Base-by-base conservation (phyloP, 2,797 vertebrate species). In the Enteromius fasciolatus region DNA sequence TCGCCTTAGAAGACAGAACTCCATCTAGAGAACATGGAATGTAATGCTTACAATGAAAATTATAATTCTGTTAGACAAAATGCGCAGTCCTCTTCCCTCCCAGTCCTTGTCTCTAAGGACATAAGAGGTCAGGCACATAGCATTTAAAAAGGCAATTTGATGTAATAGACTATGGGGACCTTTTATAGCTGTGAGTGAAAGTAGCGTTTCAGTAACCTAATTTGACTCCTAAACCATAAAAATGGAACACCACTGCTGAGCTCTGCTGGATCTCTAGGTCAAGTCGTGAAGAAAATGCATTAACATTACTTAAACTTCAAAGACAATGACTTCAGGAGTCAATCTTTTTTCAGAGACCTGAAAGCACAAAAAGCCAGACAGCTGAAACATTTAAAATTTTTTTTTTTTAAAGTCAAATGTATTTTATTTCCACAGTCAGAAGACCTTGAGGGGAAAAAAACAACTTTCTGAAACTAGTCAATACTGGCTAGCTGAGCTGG, bases 181-280 rank as follows among this genome's bases (percentile, higher is more conserved):
- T 57, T 87, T 87, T 81, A 87, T 83, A 81, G 80, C 83, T 33
- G 67, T 52, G 67, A 84, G 79, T 86, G 67, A 84, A 86, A 73
- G 82, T 74, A 87, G 80, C 50, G 73, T 84, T 86, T 87, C 82
- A 78, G 83, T 85, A 84, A 86, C 84, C 63, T 76, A 75, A 84
- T 86, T 84, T 39, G 46, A 18, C 39, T 76, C 61, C 54, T 80
- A 25, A 73, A 48, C 28, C 67, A 83, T 87, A 83, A 87, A 87
- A 72, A 59, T 63, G 54, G 54, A 80, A 72, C 54, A 61, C 52
- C 39, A 50, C 66, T 41, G 36, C 52, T 48, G 66, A 73, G 61
- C 18, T 54, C 23, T 50, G 31, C 41, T 17, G n/a, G 59, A 67
- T 59, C 76, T 12, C 17, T 33, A n/a, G 36, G 17, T n/a, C 54